Conservation (phyloP, 2,888 invertebrate genomes). For the Pinctada fucata region DNA sequence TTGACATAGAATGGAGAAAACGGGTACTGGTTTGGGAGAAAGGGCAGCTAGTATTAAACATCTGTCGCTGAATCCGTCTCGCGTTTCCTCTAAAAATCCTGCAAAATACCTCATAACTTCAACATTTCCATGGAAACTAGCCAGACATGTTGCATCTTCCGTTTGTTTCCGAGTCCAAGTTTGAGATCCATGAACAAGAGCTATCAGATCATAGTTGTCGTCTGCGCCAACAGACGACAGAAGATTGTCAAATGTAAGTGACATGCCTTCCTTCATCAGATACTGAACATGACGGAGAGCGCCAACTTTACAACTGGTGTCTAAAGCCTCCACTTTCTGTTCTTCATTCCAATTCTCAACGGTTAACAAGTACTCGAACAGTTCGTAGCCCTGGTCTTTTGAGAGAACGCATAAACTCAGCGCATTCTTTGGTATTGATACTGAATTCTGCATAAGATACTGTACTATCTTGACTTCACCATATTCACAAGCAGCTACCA, state of each 20-base stretch:
- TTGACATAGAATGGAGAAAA: constrained; percentile 1
- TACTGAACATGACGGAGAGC: not conserved
- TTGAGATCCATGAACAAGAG: not conserved
- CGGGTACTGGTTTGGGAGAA: constrained; percentile 19
- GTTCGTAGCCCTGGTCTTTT: not conserved
- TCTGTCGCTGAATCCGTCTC: not conserved
- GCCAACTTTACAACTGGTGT: not conserved
- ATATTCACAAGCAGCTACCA: constrained; percentile 5
- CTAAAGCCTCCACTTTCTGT: constrained; percentile 7
- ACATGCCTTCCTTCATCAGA: constrained; percentile 8
- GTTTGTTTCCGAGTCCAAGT: constrained; percentile 5
- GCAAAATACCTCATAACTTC: constrained; percentile 17
- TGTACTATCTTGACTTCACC: constrained; percentile 13
- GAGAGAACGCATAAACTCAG: not conserved
- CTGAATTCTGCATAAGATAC: constrained; percentile 8
- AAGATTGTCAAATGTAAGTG: not conserved
- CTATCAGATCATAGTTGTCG: constrained; percentile 10
- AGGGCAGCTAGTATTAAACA: constrained; percentile 19
- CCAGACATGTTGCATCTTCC: constrained; percentile 13
- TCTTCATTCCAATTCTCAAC: not conserved
- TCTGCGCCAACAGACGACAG: not conserved
- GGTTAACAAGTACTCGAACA: constrained; percentile 14
- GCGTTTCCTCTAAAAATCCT: not conserved
- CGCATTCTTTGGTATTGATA: not conserved
- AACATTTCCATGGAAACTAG: constrained; percentile 24